Conservation (phyloP, 1,140 invertebrate species). For the Monomorium pharaonis region DNA sequence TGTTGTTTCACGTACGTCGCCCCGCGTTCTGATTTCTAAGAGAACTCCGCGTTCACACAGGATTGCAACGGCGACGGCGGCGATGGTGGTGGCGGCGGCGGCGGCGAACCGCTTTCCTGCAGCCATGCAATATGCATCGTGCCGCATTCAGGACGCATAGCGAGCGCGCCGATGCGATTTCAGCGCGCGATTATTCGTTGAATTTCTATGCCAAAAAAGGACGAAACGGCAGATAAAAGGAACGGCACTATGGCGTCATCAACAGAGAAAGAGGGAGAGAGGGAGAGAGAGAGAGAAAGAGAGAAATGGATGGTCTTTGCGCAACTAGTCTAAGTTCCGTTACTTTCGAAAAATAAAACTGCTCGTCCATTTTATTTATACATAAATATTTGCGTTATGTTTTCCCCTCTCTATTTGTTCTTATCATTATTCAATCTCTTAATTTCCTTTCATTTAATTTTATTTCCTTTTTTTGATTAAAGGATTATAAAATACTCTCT, state of each 20-base stretch:
- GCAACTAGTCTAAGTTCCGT: background rate
- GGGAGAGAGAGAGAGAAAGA: too few relatives aligned
- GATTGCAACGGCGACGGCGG: constrained; percentile 24
- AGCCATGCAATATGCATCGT: constrained; percentile 59
- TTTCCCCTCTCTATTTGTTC: background rate
- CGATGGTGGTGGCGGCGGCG: background rate
- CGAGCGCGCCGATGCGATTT: constrained; percentile 61
- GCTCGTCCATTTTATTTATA: background rate
- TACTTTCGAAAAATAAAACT: background rate
- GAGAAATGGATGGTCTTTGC: background rate
- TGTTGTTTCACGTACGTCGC: constrained; percentile 27
- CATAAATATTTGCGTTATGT: background rate
- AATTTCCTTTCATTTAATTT: background rate
- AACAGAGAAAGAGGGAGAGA: too few relatives aligned
- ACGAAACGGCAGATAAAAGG: constrained; percentile 34
- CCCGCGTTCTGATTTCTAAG: constrained; percentile 35
- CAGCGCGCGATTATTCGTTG: constrained; percentile 58
- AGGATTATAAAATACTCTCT: too few relatives aligned
- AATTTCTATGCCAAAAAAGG: constrained; percentile 54
- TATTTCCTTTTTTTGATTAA: background rate
- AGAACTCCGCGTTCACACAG: constrained; percentile 29
- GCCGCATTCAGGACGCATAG: constrained; percentile 60
- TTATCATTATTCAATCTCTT: background rate
- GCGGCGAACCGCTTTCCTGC: constrained; percentile 22
- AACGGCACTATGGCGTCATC: constrained; percentile 15